Conservation (phyloP, 2,888 invertebrate genomes). For the Drosophila macrothrix region DNA sequence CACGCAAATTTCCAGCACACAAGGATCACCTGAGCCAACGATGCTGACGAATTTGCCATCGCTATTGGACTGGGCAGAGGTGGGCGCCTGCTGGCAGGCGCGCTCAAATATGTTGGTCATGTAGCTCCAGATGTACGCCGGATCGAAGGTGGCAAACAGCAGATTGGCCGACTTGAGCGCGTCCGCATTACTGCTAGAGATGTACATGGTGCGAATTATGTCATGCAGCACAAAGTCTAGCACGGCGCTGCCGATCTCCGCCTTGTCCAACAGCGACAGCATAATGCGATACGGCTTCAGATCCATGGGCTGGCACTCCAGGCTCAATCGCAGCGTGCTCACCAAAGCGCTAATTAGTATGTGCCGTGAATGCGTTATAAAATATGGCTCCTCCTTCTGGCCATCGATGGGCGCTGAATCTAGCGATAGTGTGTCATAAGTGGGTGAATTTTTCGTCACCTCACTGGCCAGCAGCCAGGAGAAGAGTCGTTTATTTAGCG, state of each 20-base stretch:
- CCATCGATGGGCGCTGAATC: slow-evolving; percentile 57
- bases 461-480: slow-evolving; percentile 93
- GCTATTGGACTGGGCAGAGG: slow-evolving; percentile 51
- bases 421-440: slow-evolving; percentile 75
- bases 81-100: slow-evolving; percentile 85
- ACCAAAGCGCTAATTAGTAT: slow-evolving; percentile 89
- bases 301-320: slow-evolving; percentile 87
- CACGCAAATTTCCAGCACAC: slow-evolving; percentile 89
- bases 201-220: slow-evolving; percentile 89
- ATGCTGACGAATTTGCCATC: slow-evolving; percentile 80
- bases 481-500: slow-evolving; percentile 93
- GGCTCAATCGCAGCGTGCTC: slow-evolving; percentile 86
- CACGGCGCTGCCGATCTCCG: slow-evolving; percentile 92
- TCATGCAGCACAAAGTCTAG: slow-evolving; percentile 91
- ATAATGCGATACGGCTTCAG: slow-evolving; percentile 91
- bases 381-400: slow-evolving; percentile 86
- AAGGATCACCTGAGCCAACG: slow-evolving; percentile 88
- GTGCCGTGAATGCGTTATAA: slow-evolving; percentile 89
- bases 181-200: slow-evolving; percentile 88
- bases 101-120: slow-evolving; percentile 88
- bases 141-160: slow-evolving; percentile 92
- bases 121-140: slow-evolving; percentile 94
- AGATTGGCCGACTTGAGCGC: slow-evolving; percentile 93
- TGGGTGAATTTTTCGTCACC: slow-evolving; percentile 86
- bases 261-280: slow-evolving; percentile 93